phyloP scores from a whole-genome alignment of 2,797 vertebrate species.

The Mus minutoides region DNA sequence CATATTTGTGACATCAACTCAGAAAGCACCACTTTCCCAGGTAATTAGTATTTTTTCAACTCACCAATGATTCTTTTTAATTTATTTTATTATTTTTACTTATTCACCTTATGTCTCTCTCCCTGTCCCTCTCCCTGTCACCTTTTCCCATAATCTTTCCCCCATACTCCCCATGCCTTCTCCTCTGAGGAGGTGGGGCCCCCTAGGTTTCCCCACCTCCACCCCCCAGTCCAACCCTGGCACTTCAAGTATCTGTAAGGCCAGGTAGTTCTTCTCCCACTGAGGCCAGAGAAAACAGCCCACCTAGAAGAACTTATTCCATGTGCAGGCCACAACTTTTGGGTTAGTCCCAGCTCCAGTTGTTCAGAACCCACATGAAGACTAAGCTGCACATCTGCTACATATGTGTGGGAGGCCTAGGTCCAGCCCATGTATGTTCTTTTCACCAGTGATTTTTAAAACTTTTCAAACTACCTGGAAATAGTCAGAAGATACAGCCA shows the following conservation, averaged over 20 bases:
- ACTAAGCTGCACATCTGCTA: not conserved
- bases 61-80: not conserved
- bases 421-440: not conserved
- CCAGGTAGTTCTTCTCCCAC: not conserved
- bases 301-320: not conserved
- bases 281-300: not conserved
- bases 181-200: not conserved
- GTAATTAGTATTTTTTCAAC: conserved; percentile 41
- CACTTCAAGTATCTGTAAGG: not conserved
- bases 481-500: not conserved
- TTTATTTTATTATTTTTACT: not conserved
- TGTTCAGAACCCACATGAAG: not conserved
- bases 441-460: not conserved
- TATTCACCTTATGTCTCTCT: not conserved
- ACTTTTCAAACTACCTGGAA: conserved; percentile 50
- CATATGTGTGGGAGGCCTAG: not conserved
- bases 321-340: not conserved
- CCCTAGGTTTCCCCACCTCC: not conserved
- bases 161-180: not conserved
- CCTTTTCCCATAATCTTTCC: not conserved
- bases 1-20: not conserved
- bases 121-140: not conserved
- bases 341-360: too few species aligned
- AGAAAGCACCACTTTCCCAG: not conserved
- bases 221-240: too few species aligned